Evolutionary conservation across 2,888 invertebrate species (phyloP), one percentile per base, ranked within the genome.

Genomic region (Cecidostiba fungosa): DNA sequence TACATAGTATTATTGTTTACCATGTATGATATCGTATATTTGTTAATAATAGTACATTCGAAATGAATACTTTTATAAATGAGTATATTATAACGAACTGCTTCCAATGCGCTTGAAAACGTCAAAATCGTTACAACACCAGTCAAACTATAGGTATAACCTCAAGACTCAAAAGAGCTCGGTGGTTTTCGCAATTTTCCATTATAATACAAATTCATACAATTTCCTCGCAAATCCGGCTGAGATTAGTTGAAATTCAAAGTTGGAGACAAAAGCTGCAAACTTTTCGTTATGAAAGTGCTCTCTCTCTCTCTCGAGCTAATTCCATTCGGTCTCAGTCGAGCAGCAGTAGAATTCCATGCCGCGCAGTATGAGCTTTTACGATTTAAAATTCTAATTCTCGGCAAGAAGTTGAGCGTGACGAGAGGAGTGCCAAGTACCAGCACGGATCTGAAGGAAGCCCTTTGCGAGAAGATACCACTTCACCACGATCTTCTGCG

Each of bases 391-490:
- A 76, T 78, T 86, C 16, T 74, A 70, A 88, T 84, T 78, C 43
- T 32, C n/a, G 26, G 10, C n/a, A 19, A 19, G 19, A 59, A 90
- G 90, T 82, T 90, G 59, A 89, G 87, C 84, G 88, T 86, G 73
- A 91, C 91, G 23, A 88, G 90, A 54, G 92, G 91, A 3, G 84
- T 77, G 5, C 91, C 92, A 1, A 92, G 92, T 76, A 89, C 90
- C 3, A 91, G 91, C 50, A 88, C 84, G 32, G 88, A 91, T 79
- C 87, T 92, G 47, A 92, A 92, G 82, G 92, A 92, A 83, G 92
- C 91, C 0, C 84, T 92, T 0, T 89, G 90, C 78, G 92, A 92
- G 78, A 92, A 92, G 83, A 92, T 92, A 69, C 92, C 92, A 0
- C 69, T 91, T 14, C 90, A 92, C 29, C 89, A 92, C 32, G 92